Base-by-base conservation (phyloP, 2,888 invertebrate genomes). In the Fabriciana adippe region DNA sequence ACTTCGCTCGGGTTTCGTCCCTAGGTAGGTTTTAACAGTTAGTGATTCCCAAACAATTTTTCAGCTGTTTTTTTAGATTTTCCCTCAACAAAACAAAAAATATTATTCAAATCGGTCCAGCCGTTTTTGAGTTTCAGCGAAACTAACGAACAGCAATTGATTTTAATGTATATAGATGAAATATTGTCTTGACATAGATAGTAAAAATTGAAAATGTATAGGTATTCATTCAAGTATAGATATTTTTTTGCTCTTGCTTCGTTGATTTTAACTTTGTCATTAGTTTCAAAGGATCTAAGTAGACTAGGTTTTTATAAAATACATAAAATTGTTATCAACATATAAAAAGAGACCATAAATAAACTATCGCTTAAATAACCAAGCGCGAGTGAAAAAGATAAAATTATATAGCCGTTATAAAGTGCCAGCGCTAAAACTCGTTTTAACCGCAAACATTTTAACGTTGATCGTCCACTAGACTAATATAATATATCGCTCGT, bases 361-460 rank as follows among this genome's bases (percentile, higher is more conserved):
- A 65, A 66, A 69, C 68, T 69, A 66, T 65, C 59, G 60, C 54
- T 54, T 55, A 60, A 60, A 66, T 54, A 59, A 53, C 65, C 45
- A 31, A 11, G 65, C 47, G 26, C 16, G 21, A 66, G 61, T 59
- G 63, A 65, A 70, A 63, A 66, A 68, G 70, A 70, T 70, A 70
- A 70, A 70, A 55, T 68, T 68, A 68, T 70, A 68, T 66, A 21
- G 41, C 60, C 66, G 62, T 65, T 66, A 68, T 70, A 68, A 66
- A 70, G 35, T 66, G 65, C 50, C 62, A 47, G 61, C 64, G 64
- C 50, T 68, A 35, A 69, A 67, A 61, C 62, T 67, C 50, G 48
- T 66, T 68, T 64, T 70, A n/a, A n/a, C 56, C 62, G 65, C 51
- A 59, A 68, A 70, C 59, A 70, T 69, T 48, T 67, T 61, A 55